Base-by-base conservation (phyloP, 2,113 vertebrate genomes). In the Eurypyga helias region DNA sequence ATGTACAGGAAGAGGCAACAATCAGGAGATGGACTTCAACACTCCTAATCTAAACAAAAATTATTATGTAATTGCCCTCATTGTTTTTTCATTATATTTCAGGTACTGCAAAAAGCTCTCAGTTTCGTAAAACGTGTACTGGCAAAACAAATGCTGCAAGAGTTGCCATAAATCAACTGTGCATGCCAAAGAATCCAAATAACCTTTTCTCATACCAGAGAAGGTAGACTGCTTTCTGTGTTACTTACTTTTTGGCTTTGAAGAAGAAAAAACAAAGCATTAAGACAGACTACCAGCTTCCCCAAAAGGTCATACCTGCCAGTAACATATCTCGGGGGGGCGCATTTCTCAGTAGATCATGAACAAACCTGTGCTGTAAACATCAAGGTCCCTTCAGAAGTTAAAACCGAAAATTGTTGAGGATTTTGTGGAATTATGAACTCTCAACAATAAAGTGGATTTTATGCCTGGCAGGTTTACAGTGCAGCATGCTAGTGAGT, bases 211-310 rank as follows among this genome's bases (percentile, higher is more conserved):
- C 77, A 31, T 67, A 54, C 24, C 78, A 80, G 64, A 70, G 52
- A 69, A 87, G 15, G 20, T 70, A 83, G 19, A 41, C 8, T 17
- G n/a, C 17, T 72, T 88, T 91, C 46, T 86, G 23, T 43, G 76
- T 72, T 71, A 51, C 51, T 58, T 89, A 49, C 9, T 54, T 90
- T 58, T 55, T 61, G 83, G 28, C 60, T 89, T 93, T 89, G 92
- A 96, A 92, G 75, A 94, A 91, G 62, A 83, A 51, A 93, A 95
- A 96, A 84, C 57, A 91, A 80, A 77, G 19, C 52, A 76, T 38
- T 75, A 82, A 89, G 17, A 3, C 31, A 83, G 70, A 83, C 71
- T 54, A 26, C 31, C 31, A 88, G 54, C 58, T 88, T 91, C 26
- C 46, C 62, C 33, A 81, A 92, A 97, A 95, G 79, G 85, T 93